phyloP scores from a whole-genome alignment of 2,797 vertebrate genomes.

The Balearica regulorum region DNA sequence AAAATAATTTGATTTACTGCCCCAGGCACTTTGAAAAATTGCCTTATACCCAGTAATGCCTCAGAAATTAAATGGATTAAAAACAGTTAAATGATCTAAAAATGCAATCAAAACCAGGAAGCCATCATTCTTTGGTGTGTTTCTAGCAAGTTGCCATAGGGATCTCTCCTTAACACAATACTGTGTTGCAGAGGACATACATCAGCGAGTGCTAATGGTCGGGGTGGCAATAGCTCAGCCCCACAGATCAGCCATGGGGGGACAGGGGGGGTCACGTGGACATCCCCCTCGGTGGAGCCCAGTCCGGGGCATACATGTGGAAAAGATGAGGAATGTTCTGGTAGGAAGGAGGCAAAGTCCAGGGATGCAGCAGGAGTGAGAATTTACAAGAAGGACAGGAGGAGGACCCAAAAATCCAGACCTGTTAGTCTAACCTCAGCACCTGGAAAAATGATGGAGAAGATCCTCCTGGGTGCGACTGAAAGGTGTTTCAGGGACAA shows the following conservation, averaged over 20 bases:
- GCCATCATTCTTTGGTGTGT: background rate
- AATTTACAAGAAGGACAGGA: background rate
- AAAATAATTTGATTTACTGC: slow-evolving; percentile 20
- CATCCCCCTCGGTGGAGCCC: background rate
- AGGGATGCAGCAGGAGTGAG: background rate
- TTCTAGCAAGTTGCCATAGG: background rate
- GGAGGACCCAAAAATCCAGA: background rate
- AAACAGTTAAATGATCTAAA: background rate
- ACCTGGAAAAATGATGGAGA: background rate
- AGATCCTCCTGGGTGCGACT: background rate
- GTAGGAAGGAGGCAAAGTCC: background rate
- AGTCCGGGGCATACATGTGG: accelerated
- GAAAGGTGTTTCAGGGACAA: background rate
- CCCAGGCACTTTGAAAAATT: slow-evolving; percentile 12
- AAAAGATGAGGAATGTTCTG: background rate
- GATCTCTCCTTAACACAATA: background rate
- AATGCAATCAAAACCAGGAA: slow-evolving; percentile 5
- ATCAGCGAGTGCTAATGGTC: accelerated
- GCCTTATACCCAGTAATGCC: background rate
- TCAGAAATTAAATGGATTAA: slow-evolving; percentile 35
- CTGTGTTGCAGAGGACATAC: background rate
- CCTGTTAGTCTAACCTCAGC: background rate
- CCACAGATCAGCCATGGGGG: accelerated
- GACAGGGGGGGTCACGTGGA: accelerated
- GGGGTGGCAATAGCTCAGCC: background rate